These are phyloP conservation scores for Carcina quercana DNA, from an alignment of 2,888 invertebrate species.

Conservation along the genomic window DNA sequence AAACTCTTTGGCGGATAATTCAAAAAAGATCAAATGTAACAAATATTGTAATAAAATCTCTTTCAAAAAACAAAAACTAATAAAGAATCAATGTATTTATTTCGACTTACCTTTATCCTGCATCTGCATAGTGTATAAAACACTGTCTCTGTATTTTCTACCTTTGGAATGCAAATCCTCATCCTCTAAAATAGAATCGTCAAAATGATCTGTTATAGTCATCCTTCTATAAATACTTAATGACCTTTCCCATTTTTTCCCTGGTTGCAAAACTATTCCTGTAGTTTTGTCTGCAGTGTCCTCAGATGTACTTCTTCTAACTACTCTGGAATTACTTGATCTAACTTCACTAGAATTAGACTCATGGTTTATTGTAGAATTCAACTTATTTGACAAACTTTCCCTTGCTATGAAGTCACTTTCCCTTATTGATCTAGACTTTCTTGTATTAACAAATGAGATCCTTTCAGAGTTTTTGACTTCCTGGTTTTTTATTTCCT, in stretches of 20 bases:
- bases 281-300: too few relatives aligned
- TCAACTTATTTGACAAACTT: too few relatives aligned
- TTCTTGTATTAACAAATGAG: constrained; percentile 22
- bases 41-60: not conserved
- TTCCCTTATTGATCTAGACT: too few relatives aligned
- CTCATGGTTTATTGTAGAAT: too few relatives aligned
- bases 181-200: constrained; percentile 53
- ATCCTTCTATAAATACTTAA: constrained; percentile 73
- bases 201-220: constrained; percentile 50
- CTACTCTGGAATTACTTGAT: too few relatives aligned
- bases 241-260: constrained; percentile 81
- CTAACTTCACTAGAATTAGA: too few relatives aligned
- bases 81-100: too few relatives aligned
- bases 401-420: too few relatives aligned
- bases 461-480: too few relatives aligned
- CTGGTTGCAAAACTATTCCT: constrained; percentile 72
- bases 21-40: not conserved
- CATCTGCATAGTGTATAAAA: constrained; percentile 66
- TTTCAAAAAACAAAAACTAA: not conserved
- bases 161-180: constrained; percentile 58
- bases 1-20: not conserved
- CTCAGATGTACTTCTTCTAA: too few relatives aligned
- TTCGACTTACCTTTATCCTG: constrained; percentile 62
- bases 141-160: constrained; percentile 71
- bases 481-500: too few relatives aligned